Percentiles rank a stretch among this genome's conserved stretches.
Evolutionary conservation across 2,113 vertebrate genomes (phyloP).

Genomic region (Rhinogobius similis): DNA sequence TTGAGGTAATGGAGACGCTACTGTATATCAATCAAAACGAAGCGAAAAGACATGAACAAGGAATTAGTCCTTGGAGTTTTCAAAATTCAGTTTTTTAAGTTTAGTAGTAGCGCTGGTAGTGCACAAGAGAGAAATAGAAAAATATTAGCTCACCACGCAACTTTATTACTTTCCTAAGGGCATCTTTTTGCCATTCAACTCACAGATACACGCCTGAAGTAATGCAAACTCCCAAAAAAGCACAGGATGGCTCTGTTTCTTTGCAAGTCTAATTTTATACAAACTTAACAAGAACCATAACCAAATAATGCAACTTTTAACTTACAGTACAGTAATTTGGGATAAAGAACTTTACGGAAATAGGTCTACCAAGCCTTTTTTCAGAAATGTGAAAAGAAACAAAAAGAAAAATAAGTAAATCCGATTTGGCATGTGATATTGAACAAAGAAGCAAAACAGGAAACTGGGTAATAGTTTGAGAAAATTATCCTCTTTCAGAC

Average conservation of each 20-base stretch:
- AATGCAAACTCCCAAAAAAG: constrained; percentile 36
- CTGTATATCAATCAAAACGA: neutral
- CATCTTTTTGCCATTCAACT: constrained; percentile 58
- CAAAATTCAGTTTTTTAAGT: constrained; percentile 25
- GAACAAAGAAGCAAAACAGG: neutral
- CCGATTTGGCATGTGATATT: neutral
- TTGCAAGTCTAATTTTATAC: constrained; percentile 25
- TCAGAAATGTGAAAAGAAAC: neutral
- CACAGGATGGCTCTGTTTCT: constrained; percentile 14
- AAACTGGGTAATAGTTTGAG: neutral
- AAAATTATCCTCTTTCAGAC: neutral
- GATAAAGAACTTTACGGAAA: too few relatives aligned
- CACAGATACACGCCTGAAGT: constrained; percentile 50
- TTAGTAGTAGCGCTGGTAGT: constrained; percentile 7
- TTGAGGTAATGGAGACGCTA: neutral
- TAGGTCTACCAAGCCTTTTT: too few relatives aligned
- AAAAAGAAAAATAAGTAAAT: too few relatives aligned
- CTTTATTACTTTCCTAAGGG: constrained; percentile 33
- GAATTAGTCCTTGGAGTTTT: neutral
- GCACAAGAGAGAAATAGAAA: constrained; percentile 18
- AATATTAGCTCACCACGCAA: constrained; percentile 37
- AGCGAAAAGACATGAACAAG: neutral
- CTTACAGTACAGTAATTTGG: neutral
- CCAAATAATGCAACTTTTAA: neutral
- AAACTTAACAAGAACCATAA: constrained; percentile 7